Percentiles rank a stretch among this genome's conserved stretches.
Evolutionary conservation across 2,888 invertebrate species (phyloP).

Genomic region (Xylota sylvarum): DNA sequence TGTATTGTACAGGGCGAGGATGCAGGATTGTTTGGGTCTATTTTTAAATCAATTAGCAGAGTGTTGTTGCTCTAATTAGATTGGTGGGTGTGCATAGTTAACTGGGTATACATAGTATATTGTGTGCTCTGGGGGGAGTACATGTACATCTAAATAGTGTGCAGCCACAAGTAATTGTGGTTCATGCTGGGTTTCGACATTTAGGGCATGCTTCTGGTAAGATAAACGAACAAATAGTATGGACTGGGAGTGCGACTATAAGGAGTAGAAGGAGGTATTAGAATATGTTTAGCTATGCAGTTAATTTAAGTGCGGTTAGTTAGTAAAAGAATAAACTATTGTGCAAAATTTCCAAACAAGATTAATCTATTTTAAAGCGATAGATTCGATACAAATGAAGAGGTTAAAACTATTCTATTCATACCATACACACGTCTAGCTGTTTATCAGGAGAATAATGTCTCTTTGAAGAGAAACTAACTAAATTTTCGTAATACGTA

Average conservation of each 20-base stretch:
- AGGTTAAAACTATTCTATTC: not conserved
- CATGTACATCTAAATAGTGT: slow-evolving; percentile 35
- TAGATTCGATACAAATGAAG: not conserved
- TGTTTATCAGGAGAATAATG: not conserved
- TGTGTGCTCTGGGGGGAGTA: slow-evolving; percentile 18
- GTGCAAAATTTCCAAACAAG: slow-evolving; percentile 7
- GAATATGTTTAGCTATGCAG: not conserved
- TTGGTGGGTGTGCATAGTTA: slow-evolving; percentile 63
- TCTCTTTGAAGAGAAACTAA: not conserved
- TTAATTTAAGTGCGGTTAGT: slow-evolving; percentile 11
- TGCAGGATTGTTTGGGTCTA: slow-evolving; percentile 56
- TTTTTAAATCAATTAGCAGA: slow-evolving; percentile 69
- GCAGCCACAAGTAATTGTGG: slow-evolving; percentile 48
- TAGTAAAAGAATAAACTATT: not conserved
- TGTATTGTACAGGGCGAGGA: slow-evolving; percentile 27
- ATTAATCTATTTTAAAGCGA: not conserved
- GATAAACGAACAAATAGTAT: not conserved
- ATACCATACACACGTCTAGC: not conserved
- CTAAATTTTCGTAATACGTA: too few species aligned
- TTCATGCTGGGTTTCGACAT: slow-evolving; percentile 59
- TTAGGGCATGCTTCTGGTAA: slow-evolving; percentile 56
- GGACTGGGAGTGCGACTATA: not conserved
- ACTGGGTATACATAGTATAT: slow-evolving; percentile 25
- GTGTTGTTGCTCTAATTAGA: slow-evolving; percentile 67
- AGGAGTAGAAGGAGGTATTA: not conserved